Evolutionary conservation across 2,888 invertebrate species (phyloP).

Genomic region (Patella caerulea): DNA sequence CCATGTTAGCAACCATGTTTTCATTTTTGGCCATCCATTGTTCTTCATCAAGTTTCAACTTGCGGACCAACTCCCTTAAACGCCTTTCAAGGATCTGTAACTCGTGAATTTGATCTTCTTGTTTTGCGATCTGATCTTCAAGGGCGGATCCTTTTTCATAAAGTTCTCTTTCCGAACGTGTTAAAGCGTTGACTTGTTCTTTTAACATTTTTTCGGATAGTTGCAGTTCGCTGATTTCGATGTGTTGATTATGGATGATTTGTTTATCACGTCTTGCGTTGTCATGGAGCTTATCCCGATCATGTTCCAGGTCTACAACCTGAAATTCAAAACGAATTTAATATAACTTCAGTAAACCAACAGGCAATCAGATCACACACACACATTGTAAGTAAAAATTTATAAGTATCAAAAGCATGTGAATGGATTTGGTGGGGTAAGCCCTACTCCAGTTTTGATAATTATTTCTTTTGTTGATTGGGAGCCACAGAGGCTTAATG

Average conservation of each 20-base stretch:
- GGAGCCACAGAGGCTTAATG: too few relatives aligned
- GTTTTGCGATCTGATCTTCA: constrained; percentile 48
- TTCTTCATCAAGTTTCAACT: constrained; percentile 59
- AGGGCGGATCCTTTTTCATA: constrained; percentile 56
- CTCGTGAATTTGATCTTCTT: constrained; percentile 57
- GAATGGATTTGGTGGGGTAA: too few relatives aligned
- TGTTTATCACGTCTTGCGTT: constrained; percentile 65
- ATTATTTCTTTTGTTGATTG: too few relatives aligned
- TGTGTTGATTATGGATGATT: constrained; percentile 66
- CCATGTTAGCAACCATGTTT: constrained; percentile 58
- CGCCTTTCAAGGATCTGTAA: constrained; percentile 55
- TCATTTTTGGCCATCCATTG: constrained; percentile 54
- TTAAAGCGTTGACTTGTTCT: constrained; percentile 55
- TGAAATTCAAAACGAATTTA: constrained; percentile 24
- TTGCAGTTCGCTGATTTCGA: constrained; percentile 59
- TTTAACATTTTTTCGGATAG: constrained; percentile 61
- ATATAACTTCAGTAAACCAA: too few relatives aligned
- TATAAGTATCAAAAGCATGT: too few relatives aligned
- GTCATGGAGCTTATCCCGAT: constrained; percentile 66
- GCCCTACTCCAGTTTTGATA: too few relatives aligned
- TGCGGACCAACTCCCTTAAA: constrained; percentile 55
- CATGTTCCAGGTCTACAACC: constrained; percentile 64
- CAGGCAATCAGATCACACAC: too few relatives aligned
- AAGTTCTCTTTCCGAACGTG: constrained; percentile 53
- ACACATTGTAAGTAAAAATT: too few relatives aligned